Base-by-base conservation (phyloP, 2,797 vertebrate genomes). In the Lepilemur septentrionalis region DNA sequence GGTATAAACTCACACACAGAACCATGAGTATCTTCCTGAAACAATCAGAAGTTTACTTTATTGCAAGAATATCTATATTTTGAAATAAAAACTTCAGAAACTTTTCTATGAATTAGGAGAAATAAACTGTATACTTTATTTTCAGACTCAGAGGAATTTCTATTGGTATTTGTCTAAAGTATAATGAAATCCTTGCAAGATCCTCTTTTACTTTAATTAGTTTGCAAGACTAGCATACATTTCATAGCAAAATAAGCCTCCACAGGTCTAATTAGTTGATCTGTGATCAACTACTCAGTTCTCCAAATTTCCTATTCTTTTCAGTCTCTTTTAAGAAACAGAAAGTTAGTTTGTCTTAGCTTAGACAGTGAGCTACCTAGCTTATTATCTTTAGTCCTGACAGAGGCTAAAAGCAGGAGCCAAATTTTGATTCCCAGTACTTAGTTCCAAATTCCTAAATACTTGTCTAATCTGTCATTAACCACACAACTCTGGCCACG, bases 161-260 rank as follows among this genome's bases (percentile, higher is more conserved):
- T 72, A 22, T 52, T 59, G 32, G n/a, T 75, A 76, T 93, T 67
- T 96, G 73, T 35, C 59, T 82, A 23, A 95, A 61, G 4, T 48
- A 89, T 59, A 59, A 59, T 59, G 11, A 83, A 96, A 86, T 59
- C 67, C 8, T 75, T 95, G 10, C 15, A 86, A 63, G 30, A 86
- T 72, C 1, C 35, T 92, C 83, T 92, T 96, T 96, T 79, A 67
- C 87, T 95, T 88, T 28, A 81, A 90, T 95, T 95, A 94, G 14
- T 50, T 61, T 87, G 52, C 46, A 76, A 48, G 50, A 80, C 4
- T 82, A 75, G 23, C 38, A 65, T 70, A 17, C 18, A 93, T 83
- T 79, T 89, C 30, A 22, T 7, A 85, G 5, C 48, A 38, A 78
- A 92, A 17, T 72, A 55, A 73, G 41, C 80, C 65, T 75, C 30